Evolutionary conservation across 1,140 invertebrate genomes (phyloP).

Genomic region (Heliconius eleuchia): DNA sequence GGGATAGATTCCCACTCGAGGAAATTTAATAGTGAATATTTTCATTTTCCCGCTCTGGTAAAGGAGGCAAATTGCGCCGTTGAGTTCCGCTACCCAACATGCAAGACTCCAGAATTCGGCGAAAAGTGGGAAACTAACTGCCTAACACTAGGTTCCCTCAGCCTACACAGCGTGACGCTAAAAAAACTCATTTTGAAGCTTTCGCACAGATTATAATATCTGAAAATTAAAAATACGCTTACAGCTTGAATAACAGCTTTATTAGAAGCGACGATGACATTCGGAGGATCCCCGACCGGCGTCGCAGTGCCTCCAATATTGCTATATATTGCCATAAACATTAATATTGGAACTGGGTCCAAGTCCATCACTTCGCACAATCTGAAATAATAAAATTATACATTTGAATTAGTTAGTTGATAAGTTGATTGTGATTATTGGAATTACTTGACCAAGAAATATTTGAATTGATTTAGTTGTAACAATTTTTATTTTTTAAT

Average conservation of each 20-base stretch:
- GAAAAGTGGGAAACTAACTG: too few species aligned
- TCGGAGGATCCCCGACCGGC: conserved; percentile 94
- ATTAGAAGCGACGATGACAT: conserved; percentile 94
- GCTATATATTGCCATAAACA: conserved; percentile 92
- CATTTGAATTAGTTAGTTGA: neutral
- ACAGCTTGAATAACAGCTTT: conserved; percentile 85
- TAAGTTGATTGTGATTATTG: neutral
- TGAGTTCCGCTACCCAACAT: too few species aligned
- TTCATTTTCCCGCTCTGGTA: too few species aligned
- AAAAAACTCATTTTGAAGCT: neutral
- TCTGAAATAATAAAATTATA: conserved; percentile 11
- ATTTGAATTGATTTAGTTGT: too few species aligned
- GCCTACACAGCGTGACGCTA: neutral
- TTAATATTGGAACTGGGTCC: conserved; percentile 82
- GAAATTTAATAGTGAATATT: too few species aligned
- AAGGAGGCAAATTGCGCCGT: too few species aligned
- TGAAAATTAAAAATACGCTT: conserved; percentile 53
- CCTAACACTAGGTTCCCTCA: too few species aligned
- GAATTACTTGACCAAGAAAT: too few species aligned
- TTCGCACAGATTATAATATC: too few species aligned
- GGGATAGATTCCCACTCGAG: too few species aligned
- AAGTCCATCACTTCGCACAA: conserved; percentile 41
- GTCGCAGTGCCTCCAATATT: conserved; percentile 94
- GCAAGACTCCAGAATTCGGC: too few species aligned
- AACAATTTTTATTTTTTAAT: too few species aligned